Base-by-base conservation (phyloP, 2,797 vertebrate species). In the Enteromius thamalakanensis region DNA sequence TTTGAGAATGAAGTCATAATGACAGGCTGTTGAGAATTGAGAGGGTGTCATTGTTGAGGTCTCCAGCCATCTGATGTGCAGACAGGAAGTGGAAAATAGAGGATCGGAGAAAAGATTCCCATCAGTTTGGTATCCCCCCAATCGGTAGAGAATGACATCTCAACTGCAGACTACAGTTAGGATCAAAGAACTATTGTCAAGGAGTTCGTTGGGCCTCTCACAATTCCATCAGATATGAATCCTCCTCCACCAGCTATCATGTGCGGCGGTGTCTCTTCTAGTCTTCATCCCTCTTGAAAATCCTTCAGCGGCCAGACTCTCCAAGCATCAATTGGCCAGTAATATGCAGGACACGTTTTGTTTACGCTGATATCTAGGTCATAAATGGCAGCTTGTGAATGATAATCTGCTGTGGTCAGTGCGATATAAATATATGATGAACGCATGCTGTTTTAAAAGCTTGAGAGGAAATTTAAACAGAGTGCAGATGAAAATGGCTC, bases 171-270 rank as follows among this genome's bases (percentile, higher is more conserved):
- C 91, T 71, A 32, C n/a, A 85, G 79, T 88, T 17, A 26, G 32
- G 92, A 90, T 92, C 79, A 92, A 89, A 88, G 85, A 68, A 85
- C 93, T 90, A 92, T 93, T 94, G 92, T 94, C 89, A 89, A 82
- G 80, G 23, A 26, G 85, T 75, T 88, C 74, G 64, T 10, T 40
- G 29, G 34, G 11, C 45, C 47, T 65, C 69, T 17, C 6, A 32
- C 29, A 19, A 51, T 21, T 51, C 6, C 7, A 34, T 55, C 79
- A 10, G 69, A 71, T 78, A 68, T 19, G 26, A 49, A 51, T 3
- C 64, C 37, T 47, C 19, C 32, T 60, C 23, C 5, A 6, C 23
- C 34, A 60, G 47, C n/a, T 76, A 23, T 23, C 49, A 75, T 55
- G 3, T 40, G 4, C 4, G 2, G 15, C 37, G 5, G 53, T 29